Evolutionary conservation across 2,113 vertebrate genomes (phyloP), one percentile per base, ranked within the genome.

Genomic region (Colius striatus): DNA sequence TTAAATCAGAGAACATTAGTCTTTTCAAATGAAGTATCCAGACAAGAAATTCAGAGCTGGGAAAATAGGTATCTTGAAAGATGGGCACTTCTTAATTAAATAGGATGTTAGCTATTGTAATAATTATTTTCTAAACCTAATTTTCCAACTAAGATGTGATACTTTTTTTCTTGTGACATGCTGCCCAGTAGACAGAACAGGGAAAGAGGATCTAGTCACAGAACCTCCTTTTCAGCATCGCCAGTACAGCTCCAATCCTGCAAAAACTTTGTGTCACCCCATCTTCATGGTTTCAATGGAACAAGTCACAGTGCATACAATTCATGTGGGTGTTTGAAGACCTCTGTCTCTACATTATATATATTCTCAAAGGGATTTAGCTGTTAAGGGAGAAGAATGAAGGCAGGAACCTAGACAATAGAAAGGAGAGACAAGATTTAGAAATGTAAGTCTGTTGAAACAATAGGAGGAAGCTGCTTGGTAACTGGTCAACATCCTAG

Each of bases 21-120:
- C 73, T 96, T 71, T 82, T 45, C 66, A 93, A 84, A 78, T 77
- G 25, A 97, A 62, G 10, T 67, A 87, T 95, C 75, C 53, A 90
- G 53, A 86, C 85, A 91, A 92, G 76, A 91, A 93, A 94, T 48
- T 76, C 54, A 80, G 79, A 92, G 30, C 12, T 76, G 57, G 26
- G 8, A 32, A 73, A 93, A 89, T 3, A 77, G 10, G n/a, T 85
- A 91, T 66, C 61, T 86, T 90, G n/a, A 92, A 91, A 92, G 36
- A 70, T 29, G 66, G 76, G 6, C 7, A 2, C 15, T 68, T 90
- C 19, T 77, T 85, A 58, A 74, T 92, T 62, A 89, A 90, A 78
- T 38, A 73, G 21, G 20, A 73, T 85, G 22, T 62, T 62, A 94
- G 16, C 15, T 91, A 66, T 50, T 84, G 38, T 89, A 84, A 90